Percentiles rank a stretch among this genome's conserved stretches.
phyloP scores from a whole-genome alignment of 1,140 invertebrate genomes.

The Pteromalus puparum region DNA sequence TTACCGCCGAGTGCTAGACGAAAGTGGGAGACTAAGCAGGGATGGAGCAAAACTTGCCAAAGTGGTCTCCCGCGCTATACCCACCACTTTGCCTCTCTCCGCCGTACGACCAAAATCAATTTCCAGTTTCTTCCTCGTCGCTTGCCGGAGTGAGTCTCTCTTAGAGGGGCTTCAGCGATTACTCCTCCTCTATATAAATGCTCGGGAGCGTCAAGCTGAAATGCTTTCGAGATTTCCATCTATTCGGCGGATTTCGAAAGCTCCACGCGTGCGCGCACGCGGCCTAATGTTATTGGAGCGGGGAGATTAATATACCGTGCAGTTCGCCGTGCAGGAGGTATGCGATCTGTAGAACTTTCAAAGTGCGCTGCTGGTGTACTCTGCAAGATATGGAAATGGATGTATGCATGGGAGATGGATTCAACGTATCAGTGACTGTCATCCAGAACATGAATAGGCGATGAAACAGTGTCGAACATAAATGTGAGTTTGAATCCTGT shows the following conservation, averaged over 20 bases:
- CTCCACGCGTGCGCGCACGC: not conserved
- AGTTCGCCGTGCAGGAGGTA: no score
- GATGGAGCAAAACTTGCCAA: not conserved
- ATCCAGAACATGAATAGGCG: no score
- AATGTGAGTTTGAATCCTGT: no score
- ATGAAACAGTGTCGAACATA: no score
- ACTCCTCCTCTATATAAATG: not conserved
- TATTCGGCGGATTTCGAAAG: not conserved
- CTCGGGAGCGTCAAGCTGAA: not conserved
- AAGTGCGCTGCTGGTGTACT: not conserved
- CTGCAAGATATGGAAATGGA: not conserved
- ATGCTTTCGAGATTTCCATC: not conserved
- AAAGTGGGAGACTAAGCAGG: not conserved
- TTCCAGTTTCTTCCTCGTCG: slow-evolving; percentile 7
- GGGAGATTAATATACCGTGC: not conserved
- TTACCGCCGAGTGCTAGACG: no score
- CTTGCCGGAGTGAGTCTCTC: not conserved
- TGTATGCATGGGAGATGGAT: not conserved
- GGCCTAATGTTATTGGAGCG: not conserved
- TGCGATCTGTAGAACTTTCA: not conserved
- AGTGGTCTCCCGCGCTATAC: not conserved
- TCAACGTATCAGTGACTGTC: not conserved
- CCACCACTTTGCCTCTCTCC: not conserved
- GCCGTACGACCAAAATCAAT: not conserved
- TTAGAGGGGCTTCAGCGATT: not conserved